These are phyloP conservation scores for Eleginops maclovinus DNA, from an alignment of 2,113 vertebrate genomes.

Conservation along the genomic window DNA sequence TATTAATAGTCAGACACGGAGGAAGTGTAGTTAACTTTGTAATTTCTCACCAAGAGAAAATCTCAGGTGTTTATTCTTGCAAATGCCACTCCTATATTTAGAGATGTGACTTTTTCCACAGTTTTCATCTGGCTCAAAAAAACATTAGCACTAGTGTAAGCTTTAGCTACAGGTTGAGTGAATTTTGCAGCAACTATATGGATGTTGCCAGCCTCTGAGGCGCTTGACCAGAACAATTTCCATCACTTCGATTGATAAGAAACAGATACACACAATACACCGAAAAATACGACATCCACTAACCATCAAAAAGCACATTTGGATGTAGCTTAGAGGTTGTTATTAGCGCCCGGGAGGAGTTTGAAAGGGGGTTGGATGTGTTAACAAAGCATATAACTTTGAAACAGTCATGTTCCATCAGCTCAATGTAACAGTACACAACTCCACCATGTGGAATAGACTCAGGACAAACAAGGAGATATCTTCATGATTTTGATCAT, in stretches of 20 bases:
- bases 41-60: conserved; percentile 3
- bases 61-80: background rate
- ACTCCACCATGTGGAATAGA: background rate
- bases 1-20: background rate
- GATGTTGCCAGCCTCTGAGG: background rate
- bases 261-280: background rate
- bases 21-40: background rate
- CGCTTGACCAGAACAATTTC: background rate
- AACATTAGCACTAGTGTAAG: background rate
- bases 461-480: no score
- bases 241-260: background rate
- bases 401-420: background rate
- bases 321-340: background rate
- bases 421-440: background rate
- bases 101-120: conserved; percentile 18
- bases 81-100: conserved; percentile 1
- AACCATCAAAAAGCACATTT: background rate
- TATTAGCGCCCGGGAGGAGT: background rate
- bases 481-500: no score
- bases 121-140: background rate
- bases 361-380: background rate
- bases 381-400: background rate
- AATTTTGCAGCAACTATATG: background rate
- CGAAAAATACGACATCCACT: background rate
- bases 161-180: background rate